phyloP scores from a whole-genome alignment of 2,888 invertebrate species.

The Panzeria rudis region DNA sequence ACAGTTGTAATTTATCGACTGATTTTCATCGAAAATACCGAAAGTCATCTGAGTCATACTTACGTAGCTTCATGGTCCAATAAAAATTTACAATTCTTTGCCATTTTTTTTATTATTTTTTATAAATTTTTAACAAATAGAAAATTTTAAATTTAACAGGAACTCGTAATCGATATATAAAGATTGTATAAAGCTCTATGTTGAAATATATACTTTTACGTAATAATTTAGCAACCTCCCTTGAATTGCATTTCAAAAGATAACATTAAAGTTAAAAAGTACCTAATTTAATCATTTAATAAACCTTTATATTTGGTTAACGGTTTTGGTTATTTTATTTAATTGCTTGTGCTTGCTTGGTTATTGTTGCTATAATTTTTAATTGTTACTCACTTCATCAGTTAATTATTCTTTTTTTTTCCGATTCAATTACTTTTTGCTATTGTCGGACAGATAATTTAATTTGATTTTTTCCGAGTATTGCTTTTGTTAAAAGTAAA shows the following conservation, averaged over 20 bases:
- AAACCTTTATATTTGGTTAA: conserved; percentile 37
- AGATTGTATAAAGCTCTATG: no score
- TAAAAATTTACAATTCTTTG: no score
- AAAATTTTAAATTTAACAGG: no score
- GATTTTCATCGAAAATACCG: no score
- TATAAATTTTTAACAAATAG: no score
- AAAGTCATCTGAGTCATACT: no score
- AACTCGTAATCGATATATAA: no score
- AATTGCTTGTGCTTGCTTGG: conserved; percentile 30
- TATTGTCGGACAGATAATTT: conserved; percentile 22
- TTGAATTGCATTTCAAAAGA: conserved; percentile 7
- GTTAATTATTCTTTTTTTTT: conserved; percentile 44
- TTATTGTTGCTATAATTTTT: conserved; percentile 29
- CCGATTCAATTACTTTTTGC: not conserved
- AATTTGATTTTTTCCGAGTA: conserved; percentile 18
- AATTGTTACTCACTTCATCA: conserved; percentile 59
- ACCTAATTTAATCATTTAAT: not conserved
- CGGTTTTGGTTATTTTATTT: conserved; percentile 20
- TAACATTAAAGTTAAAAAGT: not conserved
- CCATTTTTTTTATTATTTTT: no score
- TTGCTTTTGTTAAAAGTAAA: conserved; percentile 45
- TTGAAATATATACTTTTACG: no score
- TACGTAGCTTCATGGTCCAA: no score
- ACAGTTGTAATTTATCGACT: no score
- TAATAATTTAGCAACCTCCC: not conserved